Base-by-base conservation (phyloP, 1,140 invertebrate genomes). In the Zophobas atratus region DNA sequence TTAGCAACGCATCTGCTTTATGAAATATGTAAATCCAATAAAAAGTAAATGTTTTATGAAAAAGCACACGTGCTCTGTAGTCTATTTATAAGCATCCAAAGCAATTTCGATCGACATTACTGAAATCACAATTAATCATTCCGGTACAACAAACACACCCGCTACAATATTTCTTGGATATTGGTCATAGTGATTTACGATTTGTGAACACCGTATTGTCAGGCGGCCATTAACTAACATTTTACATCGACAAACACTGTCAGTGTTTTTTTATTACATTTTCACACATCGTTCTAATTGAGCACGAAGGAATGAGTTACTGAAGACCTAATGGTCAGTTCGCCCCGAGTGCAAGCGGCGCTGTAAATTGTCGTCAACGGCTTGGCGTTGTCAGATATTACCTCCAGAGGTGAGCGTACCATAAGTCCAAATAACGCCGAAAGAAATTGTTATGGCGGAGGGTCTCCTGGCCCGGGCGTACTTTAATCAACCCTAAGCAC, bases 251-350 rank as follows among this genome's bases (percentile, higher is more conserved):
- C 60, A 43, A 67, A 39, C 60, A 67, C 8, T 39, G 39, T 38
- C 38, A 5, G 32, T 34, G 38, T 67, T 32, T 67, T 60, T 38
- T 67, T 67, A 67, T 67, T 67, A 39, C 60, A 36, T 67, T 67
- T 67, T 67, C 60, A 20, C 60, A 67, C 60, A 41, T 67, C 60
- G 39, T 67, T 67, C 39, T 67, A 67, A 67, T 67, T 67, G 60
- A 67, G 60, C 60, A 67, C 20, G 41, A 39, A 20, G 60, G 20
- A 67, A 67, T 67, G 60, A 67, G 43, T 67, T 67, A 67, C n/a
- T 67, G 35, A 67, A 67, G 20, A 33, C 39, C 1, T 43, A 67
- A 67, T 67, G 60, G 60, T 67, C 60, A 67, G 60, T 67, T 67
- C 33, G 60, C 38, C 60, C 60, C 39, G 60, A 67, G 60, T 20